phyloP scores from a whole-genome alignment of 2,797 vertebrate genomes.

The Pteronotus mesoamericanus region DNA sequence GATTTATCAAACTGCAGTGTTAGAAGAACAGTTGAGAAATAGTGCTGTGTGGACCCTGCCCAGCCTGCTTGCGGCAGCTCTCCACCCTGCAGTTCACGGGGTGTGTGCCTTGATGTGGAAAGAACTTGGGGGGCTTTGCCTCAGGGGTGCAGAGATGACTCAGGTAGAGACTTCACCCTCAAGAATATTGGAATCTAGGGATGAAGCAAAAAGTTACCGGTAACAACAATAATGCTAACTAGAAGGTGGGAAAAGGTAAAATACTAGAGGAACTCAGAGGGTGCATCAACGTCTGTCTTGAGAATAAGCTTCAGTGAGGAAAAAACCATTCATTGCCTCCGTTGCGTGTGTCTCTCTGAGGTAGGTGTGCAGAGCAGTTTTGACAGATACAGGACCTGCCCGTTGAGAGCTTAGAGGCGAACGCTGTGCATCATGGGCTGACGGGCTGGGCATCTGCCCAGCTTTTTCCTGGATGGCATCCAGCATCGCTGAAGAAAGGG shows the following conservation, averaged over 20 bases:
- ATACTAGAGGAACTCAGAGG: background rate
- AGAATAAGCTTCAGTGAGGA: background rate
- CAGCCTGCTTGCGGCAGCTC: background rate
- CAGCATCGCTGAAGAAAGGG: background rate
- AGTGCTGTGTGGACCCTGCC: background rate
- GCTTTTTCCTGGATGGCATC: background rate
- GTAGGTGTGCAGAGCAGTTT: background rate
- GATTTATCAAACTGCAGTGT: background rate
- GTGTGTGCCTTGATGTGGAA: background rate
- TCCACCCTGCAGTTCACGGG: fast-evolving
- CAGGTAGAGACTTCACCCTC: background rate
- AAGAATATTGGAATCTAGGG: background rate
- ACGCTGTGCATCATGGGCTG: background rate
- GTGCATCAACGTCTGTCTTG: background rate
- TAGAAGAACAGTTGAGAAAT: background rate
- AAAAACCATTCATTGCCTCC: background rate
- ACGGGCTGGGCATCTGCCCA: background rate
- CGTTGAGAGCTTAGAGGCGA: background rate
- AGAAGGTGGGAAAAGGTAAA: background rate
- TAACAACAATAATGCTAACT: background rate
- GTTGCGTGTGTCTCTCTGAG: background rate
- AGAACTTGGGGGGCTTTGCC: background rate
- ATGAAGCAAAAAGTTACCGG: background rate
- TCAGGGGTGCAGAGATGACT: background rate
- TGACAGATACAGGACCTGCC: background rate